Percentiles rank a stretch among this genome's conserved stretches.
Evolutionary conservation across 1,140 invertebrate species (phyloP).

Genomic region (Cydia strobilella): DNA sequence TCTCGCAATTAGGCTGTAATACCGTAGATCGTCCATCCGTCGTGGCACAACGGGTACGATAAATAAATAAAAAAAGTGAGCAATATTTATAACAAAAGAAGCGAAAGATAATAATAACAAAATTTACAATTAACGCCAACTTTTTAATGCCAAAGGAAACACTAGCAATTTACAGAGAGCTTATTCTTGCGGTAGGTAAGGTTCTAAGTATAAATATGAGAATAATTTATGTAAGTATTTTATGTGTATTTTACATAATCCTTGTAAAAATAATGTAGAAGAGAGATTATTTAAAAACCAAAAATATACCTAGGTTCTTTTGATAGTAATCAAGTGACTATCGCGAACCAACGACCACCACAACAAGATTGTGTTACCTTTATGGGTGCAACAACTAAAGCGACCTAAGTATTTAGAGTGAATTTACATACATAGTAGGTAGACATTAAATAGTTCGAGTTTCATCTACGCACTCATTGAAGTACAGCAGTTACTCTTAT

Average conservation of each 20-base stretch:
- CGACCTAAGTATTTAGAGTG: constrained; percentile 28
- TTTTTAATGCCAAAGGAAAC: constrained; percentile 9
- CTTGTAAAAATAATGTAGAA: neutral
- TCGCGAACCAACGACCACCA: neutral
- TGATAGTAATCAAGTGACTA: neutral
- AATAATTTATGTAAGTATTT: neutral
- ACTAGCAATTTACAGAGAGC: constrained; percentile 37
- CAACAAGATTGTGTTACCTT: neutral
- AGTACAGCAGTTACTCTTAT: constrained; percentile 63
- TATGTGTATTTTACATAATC: neutral
- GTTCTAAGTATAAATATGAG: neutral
- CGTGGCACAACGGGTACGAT: neutral
- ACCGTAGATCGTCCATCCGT: neutral
- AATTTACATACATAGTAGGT: constrained; percentile 35
- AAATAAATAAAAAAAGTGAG: neutral
- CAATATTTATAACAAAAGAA: constrained; percentile 12
- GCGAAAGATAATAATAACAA: neutral
- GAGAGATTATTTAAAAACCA: neutral
- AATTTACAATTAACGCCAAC: neutral
- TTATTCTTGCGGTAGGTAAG: constrained; percentile 21
- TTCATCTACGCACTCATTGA: constrained; percentile 14
- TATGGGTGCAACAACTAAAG: constrained; percentile 8
- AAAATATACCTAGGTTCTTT: neutral
- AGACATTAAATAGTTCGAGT: constrained; percentile 36
- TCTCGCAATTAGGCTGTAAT: neutral